These are phyloP conservation scores for Anarsia innoxiella DNA, from an alignment of 2,888 invertebrate genomes.

Conservation along the genomic window DNA sequence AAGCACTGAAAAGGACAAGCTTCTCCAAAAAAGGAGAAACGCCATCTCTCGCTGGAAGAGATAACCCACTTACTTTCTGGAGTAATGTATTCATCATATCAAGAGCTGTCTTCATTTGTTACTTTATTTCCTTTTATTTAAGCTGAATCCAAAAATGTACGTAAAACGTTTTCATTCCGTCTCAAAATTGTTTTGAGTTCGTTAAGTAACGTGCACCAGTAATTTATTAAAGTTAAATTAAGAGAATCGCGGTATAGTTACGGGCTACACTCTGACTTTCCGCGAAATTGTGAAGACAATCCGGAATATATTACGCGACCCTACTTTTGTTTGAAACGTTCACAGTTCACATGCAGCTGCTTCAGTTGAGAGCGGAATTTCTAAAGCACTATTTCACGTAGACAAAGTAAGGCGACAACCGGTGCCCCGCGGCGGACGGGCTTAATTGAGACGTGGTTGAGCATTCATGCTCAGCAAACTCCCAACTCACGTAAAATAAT, in stretches of 20 bases:
- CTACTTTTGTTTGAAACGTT: constrained; percentile 47
- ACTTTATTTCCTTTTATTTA: no score
- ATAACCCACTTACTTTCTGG: constrained; percentile 28
- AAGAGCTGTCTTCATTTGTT: constrained; percentile 8
- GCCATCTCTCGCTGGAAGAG: constrained; percentile 34
- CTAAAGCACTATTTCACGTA: constrained; percentile 41
- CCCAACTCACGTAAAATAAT: constrained; percentile 32
- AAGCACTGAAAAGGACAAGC: no score
- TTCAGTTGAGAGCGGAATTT: constrained; percentile 33
- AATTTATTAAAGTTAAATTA: constrained; percentile 4
- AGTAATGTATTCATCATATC: constrained; percentile 23
- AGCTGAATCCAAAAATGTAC: no score
- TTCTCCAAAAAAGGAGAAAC: constrained; percentile 36
- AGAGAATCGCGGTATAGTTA: constrained; percentile 16
- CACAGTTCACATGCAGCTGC: constrained; percentile 40
- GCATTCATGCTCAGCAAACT: constrained; percentile 29
- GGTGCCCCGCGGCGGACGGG: constrained; percentile 31
- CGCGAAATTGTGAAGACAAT: constrained; percentile 39
- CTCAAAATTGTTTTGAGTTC: no score
- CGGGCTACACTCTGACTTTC: constrained; percentile 21
- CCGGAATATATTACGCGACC: constrained; percentile 39
- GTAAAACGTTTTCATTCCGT: no score
- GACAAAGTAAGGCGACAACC: constrained; percentile 42
- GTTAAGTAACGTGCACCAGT: no score
- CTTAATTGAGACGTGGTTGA: constrained; percentile 48